Base-by-base conservation (phyloP, 2,113 vertebrate genomes). In the Pristiophorus japonicus region DNA sequence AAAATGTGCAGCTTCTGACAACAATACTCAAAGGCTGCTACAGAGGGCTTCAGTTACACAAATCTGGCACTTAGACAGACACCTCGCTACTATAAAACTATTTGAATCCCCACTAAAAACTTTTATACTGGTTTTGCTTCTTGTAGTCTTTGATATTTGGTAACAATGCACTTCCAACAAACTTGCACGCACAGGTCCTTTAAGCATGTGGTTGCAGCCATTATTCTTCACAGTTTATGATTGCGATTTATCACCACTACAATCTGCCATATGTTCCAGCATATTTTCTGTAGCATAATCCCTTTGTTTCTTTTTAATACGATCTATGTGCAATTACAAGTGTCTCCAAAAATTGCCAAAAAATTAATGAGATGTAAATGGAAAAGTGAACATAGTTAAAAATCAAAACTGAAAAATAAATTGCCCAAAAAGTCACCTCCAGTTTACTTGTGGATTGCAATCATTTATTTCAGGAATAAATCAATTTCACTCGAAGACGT, bases 11-110 rank as follows among this genome's bases (percentile, higher is more conserved):
- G 12, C 4, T 94, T 94, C 51, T 94, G 38, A 94, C 93, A 47
- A 66, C 5, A 47, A 70, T 27, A 47, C 65, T 94, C 24, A 67
- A 73, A 66, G 22, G 27, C 65, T 70, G 93, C 65, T 67, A 70
- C 27, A 63, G 4, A 94, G 66, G 93, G 65, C 66, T 66, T 94
- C 27, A 70, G 45, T 51, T 70, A 70, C 66, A 94, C 34, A 70
- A 73, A 94, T n/a, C n/a, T n/a, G n/a, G n/a, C n/a, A n/a, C 42
- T 67, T 24, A 16, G 51, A 12, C 85, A 73, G 7, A 30, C 65
- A 94, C 42, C 12, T 45, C 70, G 65, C 65, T 92, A 92, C 88
- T n/a, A 92, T 22, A 92, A 92, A 70, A 30, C 93, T 70, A 70
- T 45, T 73, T 70, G 14, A 94, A 5, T 51, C 30, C 24, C 65